These are phyloP conservation scores for Drosophila sordidula DNA, from an alignment of 2,888 invertebrate species.

Conservation along the genomic window DNA sequence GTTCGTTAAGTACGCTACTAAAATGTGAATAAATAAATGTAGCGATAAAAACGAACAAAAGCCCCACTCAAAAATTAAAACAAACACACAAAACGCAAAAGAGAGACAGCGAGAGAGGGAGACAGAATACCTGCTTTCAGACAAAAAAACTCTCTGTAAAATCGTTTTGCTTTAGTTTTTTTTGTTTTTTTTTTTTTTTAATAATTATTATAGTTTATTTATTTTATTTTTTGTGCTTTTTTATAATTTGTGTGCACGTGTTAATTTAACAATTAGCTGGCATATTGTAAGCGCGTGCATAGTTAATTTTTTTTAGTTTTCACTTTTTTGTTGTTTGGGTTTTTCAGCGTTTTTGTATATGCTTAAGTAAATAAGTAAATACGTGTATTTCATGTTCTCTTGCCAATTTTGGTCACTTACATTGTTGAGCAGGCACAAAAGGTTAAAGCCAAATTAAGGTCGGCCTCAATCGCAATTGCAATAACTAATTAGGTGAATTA, in stretches of 20 bases:
- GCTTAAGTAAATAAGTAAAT: conserved; percentile 9
- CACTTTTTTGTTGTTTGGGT: conserved; percentile 19
- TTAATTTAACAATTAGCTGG: conserved; percentile 65
- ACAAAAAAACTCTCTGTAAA: conserved; percentile 36
- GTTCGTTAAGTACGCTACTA: conserved; percentile 34
- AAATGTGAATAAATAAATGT: conserved; percentile 49
- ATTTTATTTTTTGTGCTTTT: conserved; percentile 16
- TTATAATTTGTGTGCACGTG: conserved; percentile 67
- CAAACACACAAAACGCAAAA: conserved; percentile 1
- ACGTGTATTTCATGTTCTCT: conserved; percentile 35
- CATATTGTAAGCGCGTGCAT: conserved; percentile 54
- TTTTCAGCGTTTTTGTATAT: conserved; percentile 8
- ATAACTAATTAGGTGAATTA: conserved; percentile 9
- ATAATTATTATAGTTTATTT: conserved; percentile 20
- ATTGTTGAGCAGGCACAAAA: conserved; percentile 29
- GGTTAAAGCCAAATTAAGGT: conserved; percentile 35
- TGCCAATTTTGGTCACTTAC: conserved; percentile 66
- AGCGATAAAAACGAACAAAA: conserved; percentile 15
- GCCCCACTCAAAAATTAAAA: conserved; percentile 10
- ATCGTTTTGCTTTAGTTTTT: conserved; percentile 23
- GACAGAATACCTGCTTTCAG: conserved; percentile 6
- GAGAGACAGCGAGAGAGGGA: conserved; percentile 11
- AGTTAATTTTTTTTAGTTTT: conserved; percentile 7
- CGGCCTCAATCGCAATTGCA: conserved; percentile 20
- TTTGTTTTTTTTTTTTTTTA: conserved; percentile 24